Evolutionary conservation across 2,888 invertebrate species (phyloP).

Genomic region (Ormyrus pomaceus): DNA sequence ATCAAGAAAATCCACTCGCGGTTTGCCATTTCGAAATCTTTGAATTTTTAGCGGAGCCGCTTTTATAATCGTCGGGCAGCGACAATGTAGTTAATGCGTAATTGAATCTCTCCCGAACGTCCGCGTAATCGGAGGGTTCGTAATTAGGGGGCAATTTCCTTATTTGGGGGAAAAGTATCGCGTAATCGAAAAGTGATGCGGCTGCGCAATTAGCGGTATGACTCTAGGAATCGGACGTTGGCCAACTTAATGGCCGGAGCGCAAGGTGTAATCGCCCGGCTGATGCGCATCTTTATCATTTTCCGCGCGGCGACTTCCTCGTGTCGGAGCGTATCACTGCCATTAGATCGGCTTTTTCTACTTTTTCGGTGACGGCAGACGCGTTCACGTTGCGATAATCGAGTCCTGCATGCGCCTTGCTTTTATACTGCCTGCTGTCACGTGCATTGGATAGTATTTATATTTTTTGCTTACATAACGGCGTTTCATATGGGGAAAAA

Average conservation of each 20-base stretch:
- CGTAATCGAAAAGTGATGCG: background rate
- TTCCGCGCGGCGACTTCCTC: constrained; percentile 27
- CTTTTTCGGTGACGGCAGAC: too few species aligned
- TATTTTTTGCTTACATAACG: too few species aligned
- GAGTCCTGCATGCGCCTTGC: too few species aligned
- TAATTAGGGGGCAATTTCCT: background rate
- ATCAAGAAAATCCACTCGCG: background rate
- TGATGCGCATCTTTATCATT: constrained; percentile 12
- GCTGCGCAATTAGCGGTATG: background rate
- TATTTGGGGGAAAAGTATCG: background rate
- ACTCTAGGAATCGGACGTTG: background rate
- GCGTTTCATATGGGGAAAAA: too few species aligned
- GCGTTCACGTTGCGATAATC: too few species aligned
- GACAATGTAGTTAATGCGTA: too few species aligned
- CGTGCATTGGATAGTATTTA: too few species aligned
- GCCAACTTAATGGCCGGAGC: background rate
- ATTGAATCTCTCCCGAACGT: too few species aligned
- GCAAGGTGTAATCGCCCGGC: background rate
- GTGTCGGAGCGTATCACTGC: background rate
- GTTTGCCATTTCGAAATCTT: background rate
- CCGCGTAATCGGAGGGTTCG: background rate
- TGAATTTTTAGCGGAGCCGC: background rate
- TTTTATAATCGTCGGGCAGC: too few species aligned
- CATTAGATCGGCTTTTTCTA: too few species aligned
- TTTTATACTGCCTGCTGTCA: too few species aligned